Base-by-base conservation (phyloP, 2,888 invertebrate species). In the Dryomyza anilis region DNA sequence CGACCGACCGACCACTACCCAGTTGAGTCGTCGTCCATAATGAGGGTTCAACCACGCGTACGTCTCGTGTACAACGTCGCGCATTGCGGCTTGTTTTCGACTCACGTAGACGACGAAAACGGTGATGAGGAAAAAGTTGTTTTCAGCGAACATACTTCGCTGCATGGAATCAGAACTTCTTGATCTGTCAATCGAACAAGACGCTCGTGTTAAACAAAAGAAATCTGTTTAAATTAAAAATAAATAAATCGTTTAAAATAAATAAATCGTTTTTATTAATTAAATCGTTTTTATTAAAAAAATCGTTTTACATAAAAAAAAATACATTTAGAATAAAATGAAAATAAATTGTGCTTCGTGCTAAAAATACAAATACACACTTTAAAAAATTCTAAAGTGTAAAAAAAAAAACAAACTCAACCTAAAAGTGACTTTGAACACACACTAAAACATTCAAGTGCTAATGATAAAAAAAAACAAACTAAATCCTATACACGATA, bases 131-230 rank as follows among this genome's bases (percentile, higher is more conserved):
- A 46, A 27, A 65, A 69, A 69, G 66, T 69, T 66, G 60, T 67
- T 67, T 67, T 72, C 48, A 67, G 57, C 39, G 58, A 67, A 56
- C 63, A 64, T 58, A 48, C 66, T 45, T 43, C 64, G 39, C 61
- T 27, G 61, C 46, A 61, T 67, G 39, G 55, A 69, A 64, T 72
- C 70, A 72, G 72, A 72, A 72, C 64, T 68, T 70, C 63, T 71
- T 70, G 62, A 70, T 67, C 68, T 55, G 33, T 68, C 63, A 66
- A 56, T 67, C 57, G 65, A 59, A 70, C 68, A 68, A 71, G 67
- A 68, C 68, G 62, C 65, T 68, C 65, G 63, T 43, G 33, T 33
- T 23, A 25, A 63, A 43, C 1, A 6, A 14, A 43, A 27, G 23
- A 61, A 63, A 53, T 36, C 39, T 43, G 1, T 8, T 43, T 16